phyloP scores from a whole-genome alignment of 2,888 invertebrate genomes.

The Eurytoma adleriae region DNA sequence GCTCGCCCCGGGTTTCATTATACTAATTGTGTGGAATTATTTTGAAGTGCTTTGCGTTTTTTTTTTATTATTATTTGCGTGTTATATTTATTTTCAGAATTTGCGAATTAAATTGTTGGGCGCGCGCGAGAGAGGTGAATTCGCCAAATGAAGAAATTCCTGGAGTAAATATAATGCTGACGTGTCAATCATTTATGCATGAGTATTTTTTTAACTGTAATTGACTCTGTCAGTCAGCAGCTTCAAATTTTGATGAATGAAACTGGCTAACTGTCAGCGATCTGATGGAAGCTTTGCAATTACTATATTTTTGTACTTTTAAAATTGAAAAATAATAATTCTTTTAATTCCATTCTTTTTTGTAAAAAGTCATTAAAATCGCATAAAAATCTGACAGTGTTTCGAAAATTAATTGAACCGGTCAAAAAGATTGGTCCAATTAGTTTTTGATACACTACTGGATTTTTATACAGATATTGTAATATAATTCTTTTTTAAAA shows the following conservation, averaged over 20 bases:
- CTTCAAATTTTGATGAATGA: conserved; percentile 28
- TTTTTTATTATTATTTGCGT: neutral
- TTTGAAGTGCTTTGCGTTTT: neutral
- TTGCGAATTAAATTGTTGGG: neutral
- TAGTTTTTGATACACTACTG: too few species aligned
- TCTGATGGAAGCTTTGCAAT: neutral
- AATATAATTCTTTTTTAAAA: too few species aligned
- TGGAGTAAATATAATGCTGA: conserved; percentile 3
- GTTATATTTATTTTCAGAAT: neutral
- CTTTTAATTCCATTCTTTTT: too few species aligned
- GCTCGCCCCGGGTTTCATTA: neutral
- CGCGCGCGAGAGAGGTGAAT: neutral
- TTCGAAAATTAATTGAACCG: too few species aligned
- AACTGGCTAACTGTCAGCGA: conserved; percentile 23
- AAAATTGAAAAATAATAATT: too few species aligned
- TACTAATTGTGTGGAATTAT: conserved; percentile 15
- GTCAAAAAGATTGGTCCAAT: too few species aligned
- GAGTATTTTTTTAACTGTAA: conserved; percentile 11
- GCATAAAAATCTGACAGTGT: too few species aligned
- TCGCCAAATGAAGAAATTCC: conserved; percentile 8
- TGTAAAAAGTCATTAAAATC: too few species aligned
- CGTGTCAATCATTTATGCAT: conserved; percentile 9
- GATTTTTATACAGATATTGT: too few species aligned
- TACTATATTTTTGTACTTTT: neutral
- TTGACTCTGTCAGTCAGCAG: conserved; percentile 26